These are phyloP conservation scores for Pandemis cinnamomeana DNA, from an alignment of 2,888 invertebrate species.

Conservation along the genomic window DNA sequence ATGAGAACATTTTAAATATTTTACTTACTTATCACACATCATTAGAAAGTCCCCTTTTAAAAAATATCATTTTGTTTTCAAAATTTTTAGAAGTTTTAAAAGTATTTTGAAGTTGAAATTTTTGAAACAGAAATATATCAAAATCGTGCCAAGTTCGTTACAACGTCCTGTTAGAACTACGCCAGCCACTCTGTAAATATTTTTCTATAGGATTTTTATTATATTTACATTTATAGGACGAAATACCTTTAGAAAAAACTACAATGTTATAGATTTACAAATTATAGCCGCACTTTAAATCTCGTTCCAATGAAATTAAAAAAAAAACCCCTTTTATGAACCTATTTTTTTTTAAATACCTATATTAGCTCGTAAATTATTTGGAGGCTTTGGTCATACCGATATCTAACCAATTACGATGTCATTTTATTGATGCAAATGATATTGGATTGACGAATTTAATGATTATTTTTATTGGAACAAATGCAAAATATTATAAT, in stretches of 20 bases:
- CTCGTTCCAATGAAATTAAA: background rate
- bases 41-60: background rate
- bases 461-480: too few relatives aligned
- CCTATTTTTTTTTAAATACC: background rate
- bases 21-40: constrained; percentile 6
- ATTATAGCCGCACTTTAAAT: background rate
- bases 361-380: too few relatives aligned
- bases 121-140: constrained; percentile 53
- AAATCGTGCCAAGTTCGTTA: constrained; percentile 62
- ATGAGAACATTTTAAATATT: background rate
- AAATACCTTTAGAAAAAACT: constrained; percentile 35
- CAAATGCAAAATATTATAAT: background rate
- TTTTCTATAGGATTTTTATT: constrained; percentile 65
- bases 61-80: constrained; percentile 15
- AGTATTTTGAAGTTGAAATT: constrained; percentile 13
- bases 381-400: too few relatives aligned
- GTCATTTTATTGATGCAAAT: too few relatives aligned
- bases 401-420: too few relatives aligned
- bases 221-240: constrained; percentile 55
- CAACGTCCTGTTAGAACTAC: constrained; percentile 58
- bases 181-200: constrained; percentile 66
- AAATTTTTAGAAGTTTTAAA: constrained; percentile 40
- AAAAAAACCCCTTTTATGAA: background rate
- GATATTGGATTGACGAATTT: too few relatives aligned
- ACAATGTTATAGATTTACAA: constrained; percentile 44